A percentile compares a stretch with the other conserved stretches of the same genome.
Evolutionary conservation across 2,797 vertebrate species (phyloP).

Genomic region (Diplodus puntazzo): DNA sequence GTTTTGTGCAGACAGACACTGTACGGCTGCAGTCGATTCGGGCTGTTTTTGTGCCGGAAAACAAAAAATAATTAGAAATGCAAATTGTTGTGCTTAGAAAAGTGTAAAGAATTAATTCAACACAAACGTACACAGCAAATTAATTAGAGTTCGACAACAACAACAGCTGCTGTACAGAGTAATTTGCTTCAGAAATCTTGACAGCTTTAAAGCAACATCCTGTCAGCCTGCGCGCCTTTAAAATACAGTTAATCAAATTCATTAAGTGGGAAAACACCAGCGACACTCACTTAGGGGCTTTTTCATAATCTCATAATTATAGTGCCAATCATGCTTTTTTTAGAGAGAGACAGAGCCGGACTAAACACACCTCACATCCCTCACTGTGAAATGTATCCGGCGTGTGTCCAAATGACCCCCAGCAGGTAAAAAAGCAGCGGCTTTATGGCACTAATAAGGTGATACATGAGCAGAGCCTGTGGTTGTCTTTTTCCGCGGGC

Average conservation of each 20-base stretch:
- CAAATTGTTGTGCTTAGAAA: conserved; percentile 69
- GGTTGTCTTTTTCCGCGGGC: conserved; percentile 69
- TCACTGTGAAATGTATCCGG: conserved; percentile 49
- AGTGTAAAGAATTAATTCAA: conserved; percentile 76
- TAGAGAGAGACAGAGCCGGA: conserved; percentile 27
- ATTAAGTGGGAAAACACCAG: conserved; percentile 62
- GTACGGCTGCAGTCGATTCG: conserved; percentile 41
- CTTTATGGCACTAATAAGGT: conserved; percentile 71
- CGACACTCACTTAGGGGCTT: conserved; percentile 56
- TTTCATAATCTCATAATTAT: conserved; percentile 67
- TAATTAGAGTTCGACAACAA: conserved; percentile 75
- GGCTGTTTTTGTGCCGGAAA: conserved; percentile 57
- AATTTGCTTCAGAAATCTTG: conserved; percentile 70
- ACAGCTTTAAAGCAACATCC: conserved; percentile 74
- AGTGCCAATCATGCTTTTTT: conserved; percentile 56
- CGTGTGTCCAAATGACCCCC: conserved; percentile 51
- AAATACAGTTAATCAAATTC: conserved; percentile 75
- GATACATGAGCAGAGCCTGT: conserved; percentile 65
- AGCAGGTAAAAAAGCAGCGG: conserved; percentile 55
- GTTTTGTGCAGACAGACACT: conserved; percentile 40
- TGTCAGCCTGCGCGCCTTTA: conserved; percentile 66
- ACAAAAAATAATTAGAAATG: conserved; percentile 77
- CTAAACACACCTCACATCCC: conserved; percentile 22
- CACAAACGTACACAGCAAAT: conserved; percentile 70
- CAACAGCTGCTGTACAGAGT: conserved; percentile 73